Base-by-base conservation (phyloP, 2,888 invertebrate genomes). In the Athalia rosae region DNA sequence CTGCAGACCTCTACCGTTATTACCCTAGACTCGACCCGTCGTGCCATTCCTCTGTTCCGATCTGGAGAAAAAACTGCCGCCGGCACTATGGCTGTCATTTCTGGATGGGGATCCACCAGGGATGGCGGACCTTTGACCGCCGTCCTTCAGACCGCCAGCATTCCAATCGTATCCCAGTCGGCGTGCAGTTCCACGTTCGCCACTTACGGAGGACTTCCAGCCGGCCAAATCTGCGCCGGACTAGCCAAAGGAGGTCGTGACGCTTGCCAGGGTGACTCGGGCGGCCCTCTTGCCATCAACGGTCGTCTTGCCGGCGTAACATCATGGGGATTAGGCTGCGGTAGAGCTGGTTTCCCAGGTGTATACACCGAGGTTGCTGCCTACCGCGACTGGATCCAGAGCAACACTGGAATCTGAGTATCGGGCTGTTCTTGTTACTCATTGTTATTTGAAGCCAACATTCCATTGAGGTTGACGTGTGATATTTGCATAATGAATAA, bases 211-310 rank as follows among this genome's bases (percentile, higher is more conserved):
- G 90, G 86, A 0, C 90, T 93, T 5, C 92, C 93, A 0, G 86
- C 91, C 0, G 91, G 91, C 0, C 93, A 93, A 93, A 86, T 93
- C 0, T 93, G 93, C 82, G 93, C 93, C 13, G 93, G 92, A 0
- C 86, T 85, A 0, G 86, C 90, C 9, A 90, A 90, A 79, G 93
- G 93, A 4, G 93, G 93, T 45, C 91, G 80, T 59, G 84, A 84
- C 77, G 73, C 82, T 13, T 84, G 83, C 50, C 82, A 91, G 90
- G 92, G 92, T 78, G 92, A 92, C 81, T 91, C 92, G 48, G 92
- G 92, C 1, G 92, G 92, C 28, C 92, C 92, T 0, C 78, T 92
- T 0, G 87, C 90, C 0, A 81, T 90, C 77, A 83, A 89, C 4
- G 89, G 89, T 11, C 90, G 89, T 77, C 84, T 92, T 0, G 90